Evolutionary conservation across 2,113 vertebrate species (phyloP).

Genomic region (Blennius ocellaris): DNA sequence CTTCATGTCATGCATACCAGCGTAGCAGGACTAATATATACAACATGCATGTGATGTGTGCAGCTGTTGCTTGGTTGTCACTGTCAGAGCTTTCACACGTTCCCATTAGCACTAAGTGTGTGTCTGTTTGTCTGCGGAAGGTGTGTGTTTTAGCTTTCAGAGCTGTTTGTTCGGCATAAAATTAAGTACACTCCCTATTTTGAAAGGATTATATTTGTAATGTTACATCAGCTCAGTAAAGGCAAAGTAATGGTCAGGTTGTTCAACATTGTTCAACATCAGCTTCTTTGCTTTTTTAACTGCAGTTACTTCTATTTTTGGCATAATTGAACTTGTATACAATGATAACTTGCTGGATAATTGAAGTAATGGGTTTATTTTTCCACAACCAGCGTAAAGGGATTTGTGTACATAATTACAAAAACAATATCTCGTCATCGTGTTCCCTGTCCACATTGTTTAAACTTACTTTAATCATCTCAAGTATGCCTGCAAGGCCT

Average conservation of each 20-base stretch:
- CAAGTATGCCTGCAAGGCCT: neutral
- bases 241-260: neutral
- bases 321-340: neutral
- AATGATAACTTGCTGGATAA: neutral
- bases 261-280: neutral
- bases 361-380: neutral
- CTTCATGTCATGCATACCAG: conserved; percentile 38
- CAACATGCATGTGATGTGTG: conserved; percentile 26
- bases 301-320: neutral
- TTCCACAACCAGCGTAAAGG: neutral
- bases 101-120: neutral
- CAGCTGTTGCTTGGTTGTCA: conserved; percentile 55
- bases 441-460: neutral
- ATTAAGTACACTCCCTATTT: neutral
- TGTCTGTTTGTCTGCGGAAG: neutral
- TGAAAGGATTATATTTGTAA: neutral
- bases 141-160: neutral
- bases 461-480: neutral
- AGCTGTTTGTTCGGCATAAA: neutral
- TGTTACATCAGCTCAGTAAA: neutral
- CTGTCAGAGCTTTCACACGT: conserved; percentile 19
- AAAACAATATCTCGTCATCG: neutral
- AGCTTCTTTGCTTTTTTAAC: neutral
- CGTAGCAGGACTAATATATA: conserved; percentile 14
- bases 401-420: neutral